Percentiles rank a stretch among this genome's conserved stretches.
Evolutionary conservation across 2,888 invertebrate species (phyloP).

Genomic region (Clunio marinus): DNA sequence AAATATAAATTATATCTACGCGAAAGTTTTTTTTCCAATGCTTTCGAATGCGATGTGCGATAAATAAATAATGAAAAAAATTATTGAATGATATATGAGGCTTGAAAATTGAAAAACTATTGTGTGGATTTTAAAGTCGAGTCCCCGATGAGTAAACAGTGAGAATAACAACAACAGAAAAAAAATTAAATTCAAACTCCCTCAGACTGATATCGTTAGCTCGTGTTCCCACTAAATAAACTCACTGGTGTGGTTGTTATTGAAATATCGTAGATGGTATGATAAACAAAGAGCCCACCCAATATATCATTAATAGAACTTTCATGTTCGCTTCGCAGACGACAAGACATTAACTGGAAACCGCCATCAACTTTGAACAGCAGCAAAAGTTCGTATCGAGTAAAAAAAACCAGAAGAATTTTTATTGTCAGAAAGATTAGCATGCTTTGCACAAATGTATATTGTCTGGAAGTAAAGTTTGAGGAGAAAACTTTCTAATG

Average conservation of each 20-base stretch:
- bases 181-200: no score
- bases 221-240: no score
- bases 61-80: not conserved
- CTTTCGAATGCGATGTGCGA: no score
- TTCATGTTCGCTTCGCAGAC: slow-evolving; percentile 1
- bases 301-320: slow-evolving; percentile 27
- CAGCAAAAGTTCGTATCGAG: not conserved
- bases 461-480: slow-evolving; percentile 7
- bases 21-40: not conserved
- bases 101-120: slow-evolving; percentile 1
- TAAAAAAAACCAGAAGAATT: not conserved
- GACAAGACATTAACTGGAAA: slow-evolving; percentile 7
- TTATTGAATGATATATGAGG: not conserved
- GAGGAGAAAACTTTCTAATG: not conserved
- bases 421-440: slow-evolving; percentile 21
- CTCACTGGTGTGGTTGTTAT: not conserved
- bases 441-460: not conserved
- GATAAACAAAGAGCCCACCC: slow-evolving; percentile 1
- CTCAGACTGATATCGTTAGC: no score
- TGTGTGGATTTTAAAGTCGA: no score
- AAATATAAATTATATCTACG: not conserved
- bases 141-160: no score
- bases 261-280: slow-evolving; percentile 7
- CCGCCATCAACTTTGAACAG: slow-evolving; percentile 21
- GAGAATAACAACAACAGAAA: no score